phyloP scores from a whole-genome alignment of 2,797 vertebrate genomes.

The Synaphobranchus kaupii region DNA sequence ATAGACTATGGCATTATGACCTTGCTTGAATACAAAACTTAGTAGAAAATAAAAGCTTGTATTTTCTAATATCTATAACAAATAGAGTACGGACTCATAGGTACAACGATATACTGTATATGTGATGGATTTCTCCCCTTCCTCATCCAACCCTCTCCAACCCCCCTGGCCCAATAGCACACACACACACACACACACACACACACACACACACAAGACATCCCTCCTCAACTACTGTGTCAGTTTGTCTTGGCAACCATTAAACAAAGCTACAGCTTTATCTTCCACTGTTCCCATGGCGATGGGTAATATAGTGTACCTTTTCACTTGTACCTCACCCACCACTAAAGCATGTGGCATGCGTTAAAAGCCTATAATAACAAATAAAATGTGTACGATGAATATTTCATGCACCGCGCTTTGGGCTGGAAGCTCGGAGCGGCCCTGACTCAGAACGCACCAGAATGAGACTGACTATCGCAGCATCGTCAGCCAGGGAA shows the following conservation, averaged over 20 bases:
- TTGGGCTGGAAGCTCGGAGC: constrained; percentile 62
- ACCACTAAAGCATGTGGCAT: constrained; percentile 62
- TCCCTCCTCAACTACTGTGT: constrained; percentile 5
- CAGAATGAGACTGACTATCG: constrained; percentile 50
- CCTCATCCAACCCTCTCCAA: background rate
- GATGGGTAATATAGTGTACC: constrained; percentile 24
- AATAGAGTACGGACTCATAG: background rate
- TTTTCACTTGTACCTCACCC: constrained; percentile 11
- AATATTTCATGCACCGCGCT: constrained; percentile 65
- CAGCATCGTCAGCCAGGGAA: constrained; percentile 52
- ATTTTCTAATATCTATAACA: background rate
- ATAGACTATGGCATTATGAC: background rate
- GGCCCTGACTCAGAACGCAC: constrained; percentile 67
- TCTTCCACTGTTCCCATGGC: constrained; percentile 32
- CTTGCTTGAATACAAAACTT: background rate
- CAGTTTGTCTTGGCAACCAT: constrained; percentile 28
- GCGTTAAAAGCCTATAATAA: constrained; percentile 73
- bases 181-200: constrained; percentile 1
- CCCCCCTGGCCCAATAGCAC: background rate
- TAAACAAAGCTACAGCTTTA: constrained; percentile 20
- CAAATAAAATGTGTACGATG: constrained; percentile 69
- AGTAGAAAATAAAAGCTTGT: background rate
- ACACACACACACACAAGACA: background rate
- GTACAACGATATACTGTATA: background rate
- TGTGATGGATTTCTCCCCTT: background rate